Evolutionary conservation across 2,888 invertebrate species (phyloP).

Genomic region (Myopa testacea): DNA sequence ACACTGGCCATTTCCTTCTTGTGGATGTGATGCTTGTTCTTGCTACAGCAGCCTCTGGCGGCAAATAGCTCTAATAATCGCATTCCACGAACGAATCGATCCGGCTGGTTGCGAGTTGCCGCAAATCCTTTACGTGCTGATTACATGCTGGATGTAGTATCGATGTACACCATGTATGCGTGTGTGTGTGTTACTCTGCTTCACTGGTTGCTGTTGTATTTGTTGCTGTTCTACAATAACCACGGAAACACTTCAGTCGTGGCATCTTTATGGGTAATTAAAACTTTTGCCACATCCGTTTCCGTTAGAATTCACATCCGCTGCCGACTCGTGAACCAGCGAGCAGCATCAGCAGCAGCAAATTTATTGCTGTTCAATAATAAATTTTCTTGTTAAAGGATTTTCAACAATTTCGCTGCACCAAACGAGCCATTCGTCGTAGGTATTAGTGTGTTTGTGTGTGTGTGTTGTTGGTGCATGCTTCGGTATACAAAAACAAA

Average conservation of each 20-base stretch:
- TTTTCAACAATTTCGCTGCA: conserved; percentile 48
- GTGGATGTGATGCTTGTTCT: neutral
- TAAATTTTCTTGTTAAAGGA: conserved; percentile 47
- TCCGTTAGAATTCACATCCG: conserved; percentile 13
- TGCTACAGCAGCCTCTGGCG: conserved; percentile 14
- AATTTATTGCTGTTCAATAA: conserved; percentile 62
- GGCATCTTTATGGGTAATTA: conserved; percentile 65
- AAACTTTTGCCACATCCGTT: conserved; percentile 62
- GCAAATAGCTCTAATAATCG: conserved; percentile 31
- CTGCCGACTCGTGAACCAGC: neutral
- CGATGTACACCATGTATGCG: neutral
- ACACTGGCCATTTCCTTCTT: neutral
- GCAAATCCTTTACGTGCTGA: conserved; percentile 41
- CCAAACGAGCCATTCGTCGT: conserved; percentile 38
- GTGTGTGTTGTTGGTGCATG: neutral
- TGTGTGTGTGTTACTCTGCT: neutral
- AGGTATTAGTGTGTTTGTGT: neutral
- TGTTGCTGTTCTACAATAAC: conserved; percentile 1
- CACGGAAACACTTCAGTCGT: conserved; percentile 27
- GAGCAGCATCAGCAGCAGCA: conserved; percentile 29
- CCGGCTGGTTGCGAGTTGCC: conserved; percentile 9
- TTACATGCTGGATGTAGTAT: conserved; percentile 24
- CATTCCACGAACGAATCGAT: conserved; percentile 28
- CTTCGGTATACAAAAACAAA: neutral
- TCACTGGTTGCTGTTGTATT: neutral